Conservation (phyloP, 2,113 vertebrate genomes). For the Tyrannus savana region DNA sequence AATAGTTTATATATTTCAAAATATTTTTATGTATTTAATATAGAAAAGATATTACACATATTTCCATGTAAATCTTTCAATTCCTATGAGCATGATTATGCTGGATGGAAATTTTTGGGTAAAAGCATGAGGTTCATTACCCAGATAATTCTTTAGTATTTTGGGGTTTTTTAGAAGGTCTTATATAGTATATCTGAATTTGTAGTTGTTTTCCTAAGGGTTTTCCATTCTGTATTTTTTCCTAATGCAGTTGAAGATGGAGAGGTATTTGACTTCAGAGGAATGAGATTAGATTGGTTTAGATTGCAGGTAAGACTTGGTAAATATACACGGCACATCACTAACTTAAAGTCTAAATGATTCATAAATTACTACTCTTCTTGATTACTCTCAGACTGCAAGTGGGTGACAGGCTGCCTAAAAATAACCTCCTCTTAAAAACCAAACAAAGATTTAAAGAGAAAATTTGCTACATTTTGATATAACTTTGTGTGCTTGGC, state of each 20-base stretch:
- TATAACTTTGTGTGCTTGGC: not conserved
- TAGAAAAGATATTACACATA: not conserved
- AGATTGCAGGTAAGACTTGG: slow-evolving; percentile 88
- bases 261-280: slow-evolving; percentile 98
- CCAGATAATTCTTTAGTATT: not conserved
- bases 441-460: not conserved
- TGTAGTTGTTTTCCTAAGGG: not conserved
- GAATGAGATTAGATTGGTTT: slow-evolving; percentile 99
- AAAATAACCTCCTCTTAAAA: not conserved
- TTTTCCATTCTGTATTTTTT: slow-evolving; percentile 20
- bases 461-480: not conserved
- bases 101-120: not conserved
- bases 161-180: not conserved
- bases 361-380: not conserved
- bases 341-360: not conserved
- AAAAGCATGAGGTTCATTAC: not conserved
- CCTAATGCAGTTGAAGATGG: slow-evolving; percentile 91
- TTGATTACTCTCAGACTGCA: not conserved
- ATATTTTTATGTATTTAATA: not conserved
- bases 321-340: not conserved
- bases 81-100: not conserved
- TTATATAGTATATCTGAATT: not conserved
- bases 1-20: not conserved
- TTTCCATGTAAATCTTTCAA: not conserved
- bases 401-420: not conserved